Evolutionary conservation across 2,113 vertebrate species (phyloP).

Genomic region (Diphyllodes magnificus): DNA sequence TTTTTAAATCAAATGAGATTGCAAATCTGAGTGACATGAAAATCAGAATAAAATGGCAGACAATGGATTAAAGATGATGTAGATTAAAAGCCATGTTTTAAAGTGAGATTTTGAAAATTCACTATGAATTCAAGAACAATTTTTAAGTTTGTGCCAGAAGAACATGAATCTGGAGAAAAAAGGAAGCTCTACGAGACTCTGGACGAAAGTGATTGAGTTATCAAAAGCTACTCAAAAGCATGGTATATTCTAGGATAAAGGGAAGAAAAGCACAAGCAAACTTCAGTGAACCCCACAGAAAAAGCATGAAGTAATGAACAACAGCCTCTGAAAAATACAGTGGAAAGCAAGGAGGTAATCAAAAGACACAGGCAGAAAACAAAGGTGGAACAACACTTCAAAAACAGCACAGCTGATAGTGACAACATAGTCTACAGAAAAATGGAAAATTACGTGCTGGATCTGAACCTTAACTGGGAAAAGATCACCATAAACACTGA

Average conservation of each 20-base stretch:
- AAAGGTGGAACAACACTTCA: neutral
- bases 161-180: neutral
- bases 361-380: neutral
- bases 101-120: neutral
- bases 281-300: neutral
- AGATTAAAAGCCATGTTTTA: neutral
- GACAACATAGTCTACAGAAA: neutral
- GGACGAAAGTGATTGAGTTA: neutral
- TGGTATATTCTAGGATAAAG: neutral
- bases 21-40: neutral
- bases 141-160: neutral
- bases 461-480: neutral
- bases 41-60: neutral
- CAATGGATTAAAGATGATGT: neutral
- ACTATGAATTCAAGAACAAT: neutral
- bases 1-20: neutral
- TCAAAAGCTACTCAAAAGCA: neutral
- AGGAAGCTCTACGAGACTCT: neutral
- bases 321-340: neutral
- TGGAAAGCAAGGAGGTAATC: neutral
- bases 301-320: neutral
- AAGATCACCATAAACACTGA: neutral
- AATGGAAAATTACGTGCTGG: neutral
- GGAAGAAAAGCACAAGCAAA: neutral
- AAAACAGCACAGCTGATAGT: neutral